phyloP scores from a whole-genome alignment of 2,888 invertebrate genomes.

The Limenitis camilla region DNA sequence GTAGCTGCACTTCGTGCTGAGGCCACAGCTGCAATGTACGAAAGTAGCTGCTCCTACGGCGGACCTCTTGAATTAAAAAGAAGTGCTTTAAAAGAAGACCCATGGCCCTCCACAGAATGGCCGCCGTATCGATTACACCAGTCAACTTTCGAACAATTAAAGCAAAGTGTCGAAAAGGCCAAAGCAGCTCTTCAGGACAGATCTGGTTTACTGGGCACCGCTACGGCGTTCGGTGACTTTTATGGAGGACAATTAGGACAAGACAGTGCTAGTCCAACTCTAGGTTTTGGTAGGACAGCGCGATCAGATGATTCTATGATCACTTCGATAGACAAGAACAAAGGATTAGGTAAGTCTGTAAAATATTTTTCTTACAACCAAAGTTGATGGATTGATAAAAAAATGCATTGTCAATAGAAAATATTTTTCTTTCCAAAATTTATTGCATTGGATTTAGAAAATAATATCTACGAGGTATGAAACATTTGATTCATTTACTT shows the following conservation, averaged over 20 bases:
- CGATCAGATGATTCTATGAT: conserved; percentile 64
- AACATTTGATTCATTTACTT: no score
- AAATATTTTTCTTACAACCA: not conserved
- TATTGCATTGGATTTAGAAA: no score
- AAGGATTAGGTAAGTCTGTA: conserved; percentile 53
- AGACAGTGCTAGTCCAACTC: conserved; percentile 46
- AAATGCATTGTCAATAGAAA: no score
- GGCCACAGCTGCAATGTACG: conserved; percentile 83
- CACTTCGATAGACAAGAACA: conserved; percentile 60
- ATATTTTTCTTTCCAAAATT: no score
- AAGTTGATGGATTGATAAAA: no score
- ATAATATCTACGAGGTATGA: no score
- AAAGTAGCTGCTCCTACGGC: conserved; percentile 94
- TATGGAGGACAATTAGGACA: conserved; percentile 72
- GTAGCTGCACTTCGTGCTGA: conserved; percentile 56
- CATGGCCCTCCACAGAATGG: conserved; percentile 80
- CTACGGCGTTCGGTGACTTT: conserved; percentile 82
- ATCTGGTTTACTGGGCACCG: conserved; percentile 80
- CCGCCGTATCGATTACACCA: conserved; percentile 87
- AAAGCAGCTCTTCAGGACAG: conserved; percentile 87
- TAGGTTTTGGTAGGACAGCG: conserved; percentile 54
- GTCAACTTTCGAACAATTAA: conserved; percentile 91
- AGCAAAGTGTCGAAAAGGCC: conserved; percentile 92
- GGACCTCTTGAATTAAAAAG: conserved; percentile 86
- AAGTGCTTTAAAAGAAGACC: conserved; percentile 73